A percentile compares a stretch with the other conserved stretches of the same genome.
These are phyloP conservation scores for Contarinia nasturtii DNA, from an alignment of 1,140 invertebrate genomes.

Conservation along the genomic window DNA sequence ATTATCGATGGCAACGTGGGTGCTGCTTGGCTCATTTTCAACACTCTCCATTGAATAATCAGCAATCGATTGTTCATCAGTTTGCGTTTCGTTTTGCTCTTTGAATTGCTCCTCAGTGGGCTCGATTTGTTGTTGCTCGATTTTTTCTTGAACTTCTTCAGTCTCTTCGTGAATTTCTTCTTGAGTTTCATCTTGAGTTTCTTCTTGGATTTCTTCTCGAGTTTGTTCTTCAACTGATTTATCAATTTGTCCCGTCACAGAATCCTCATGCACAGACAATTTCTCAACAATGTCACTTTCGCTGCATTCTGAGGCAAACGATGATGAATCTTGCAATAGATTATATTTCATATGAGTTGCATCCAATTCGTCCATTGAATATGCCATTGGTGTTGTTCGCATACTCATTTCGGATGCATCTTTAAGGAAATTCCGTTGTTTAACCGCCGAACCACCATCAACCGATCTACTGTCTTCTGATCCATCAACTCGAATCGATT, in stretches of 20 bases:
- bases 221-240: neutral
- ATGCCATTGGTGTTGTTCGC: neutral
- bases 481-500: neutral
- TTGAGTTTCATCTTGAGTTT: neutral
- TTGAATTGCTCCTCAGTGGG: neutral
- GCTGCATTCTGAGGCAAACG: neutral
- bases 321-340: neutral
- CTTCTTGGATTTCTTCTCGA: neutral
- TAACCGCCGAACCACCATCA: neutral
- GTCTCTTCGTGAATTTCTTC: conserved; percentile 1
- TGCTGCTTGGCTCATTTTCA: neutral
- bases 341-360: neutral
- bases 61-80: neutral
- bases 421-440: neutral
- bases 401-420: neutral
- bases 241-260: neutral
- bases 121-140: too few species aligned
- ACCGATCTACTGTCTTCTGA: neutral
- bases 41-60: neutral
- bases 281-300: neutral
- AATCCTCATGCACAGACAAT: neutral
- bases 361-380: neutral
- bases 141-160: neutral
- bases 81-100: neutral
- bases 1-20: neutral